phyloP scores from a whole-genome alignment of 2,797 vertebrate species.

The Philypnodon macrostomus region DNA sequence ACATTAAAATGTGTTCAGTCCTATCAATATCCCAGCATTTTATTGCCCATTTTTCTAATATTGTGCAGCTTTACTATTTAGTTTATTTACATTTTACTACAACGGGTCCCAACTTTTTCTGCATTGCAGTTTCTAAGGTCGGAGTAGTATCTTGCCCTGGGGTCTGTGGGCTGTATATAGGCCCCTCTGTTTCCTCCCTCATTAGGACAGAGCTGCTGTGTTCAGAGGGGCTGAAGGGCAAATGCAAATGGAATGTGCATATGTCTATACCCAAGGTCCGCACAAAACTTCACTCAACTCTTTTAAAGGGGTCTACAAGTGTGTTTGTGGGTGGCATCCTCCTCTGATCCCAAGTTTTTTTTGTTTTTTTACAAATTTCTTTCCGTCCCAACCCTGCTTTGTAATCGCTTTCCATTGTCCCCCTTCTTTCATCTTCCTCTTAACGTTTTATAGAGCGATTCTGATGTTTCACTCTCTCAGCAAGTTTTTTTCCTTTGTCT shows the following conservation, averaged over 20 bases:
- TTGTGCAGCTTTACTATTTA: too few species aligned
- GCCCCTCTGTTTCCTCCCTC: constrained; percentile 53
- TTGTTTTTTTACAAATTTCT: neutral
- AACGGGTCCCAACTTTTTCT: too few species aligned
- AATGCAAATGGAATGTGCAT: constrained; percentile 33
- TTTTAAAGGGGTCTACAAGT: neutral
- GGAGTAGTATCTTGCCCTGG: constrained; percentile 19
- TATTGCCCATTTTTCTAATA: too few species aligned
- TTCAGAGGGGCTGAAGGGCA: constrained; percentile 42
- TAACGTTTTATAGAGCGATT: constrained; percentile 13
- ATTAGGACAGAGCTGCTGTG: constrained; percentile 58
- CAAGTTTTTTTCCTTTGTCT: constrained; percentile 23
- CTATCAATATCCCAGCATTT: too few species aligned
- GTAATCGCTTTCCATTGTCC: constrained; percentile 21
- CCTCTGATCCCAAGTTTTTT: constrained; percentile 27
- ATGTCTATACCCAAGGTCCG: constrained; percentile 17
- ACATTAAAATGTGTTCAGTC: too few species aligned
- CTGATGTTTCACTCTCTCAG: constrained; percentile 39
- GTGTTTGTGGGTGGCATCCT: constrained; percentile 10
- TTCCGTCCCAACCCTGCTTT: neutral
- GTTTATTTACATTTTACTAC: too few species aligned
- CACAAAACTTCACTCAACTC: neutral
- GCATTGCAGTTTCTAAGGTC: too few species aligned
- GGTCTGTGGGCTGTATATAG: constrained; percentile 53
- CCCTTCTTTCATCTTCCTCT: constrained; percentile 38